Percentiles rank a stretch among this genome's conserved stretches.
phyloP scores from a whole-genome alignment of 2,113 vertebrate species.

The Sylvia atricapilla region DNA sequence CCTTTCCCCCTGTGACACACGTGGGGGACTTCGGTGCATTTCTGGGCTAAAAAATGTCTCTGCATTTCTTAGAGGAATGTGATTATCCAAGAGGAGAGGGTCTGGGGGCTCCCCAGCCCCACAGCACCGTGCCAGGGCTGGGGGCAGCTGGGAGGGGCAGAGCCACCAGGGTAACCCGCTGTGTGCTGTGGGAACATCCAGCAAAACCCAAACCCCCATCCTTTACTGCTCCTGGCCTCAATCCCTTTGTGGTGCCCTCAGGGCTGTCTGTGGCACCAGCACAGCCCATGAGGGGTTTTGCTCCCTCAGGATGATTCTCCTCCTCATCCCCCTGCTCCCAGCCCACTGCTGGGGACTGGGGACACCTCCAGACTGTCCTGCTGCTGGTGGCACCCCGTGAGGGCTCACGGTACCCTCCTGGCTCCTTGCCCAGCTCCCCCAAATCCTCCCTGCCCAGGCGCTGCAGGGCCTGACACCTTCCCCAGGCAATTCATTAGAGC shows the following conservation, averaged over 20 bases:
- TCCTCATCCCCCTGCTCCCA: neutral
- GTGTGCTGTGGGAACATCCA: neutral
- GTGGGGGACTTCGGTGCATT: neutral
- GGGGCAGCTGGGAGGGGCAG: neutral
- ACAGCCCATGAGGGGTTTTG: neutral
- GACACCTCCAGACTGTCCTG: neutral
- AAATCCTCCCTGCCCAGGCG: neutral
- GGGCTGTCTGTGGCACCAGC: neutral
- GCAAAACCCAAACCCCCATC: neutral
- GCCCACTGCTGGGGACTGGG: neutral
- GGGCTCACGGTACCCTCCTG: neutral
- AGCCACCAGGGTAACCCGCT: neutral
- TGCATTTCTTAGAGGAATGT: neutral
- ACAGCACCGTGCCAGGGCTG: neutral
- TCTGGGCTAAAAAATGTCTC: neutral
- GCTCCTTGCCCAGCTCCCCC: neutral
- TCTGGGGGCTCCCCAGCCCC: neutral
- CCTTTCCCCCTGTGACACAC: neutral
- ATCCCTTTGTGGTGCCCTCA: neutral
- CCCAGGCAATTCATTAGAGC: slow-evolving; percentile 3
- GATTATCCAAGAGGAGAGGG: neutral
- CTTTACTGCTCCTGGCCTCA: neutral
- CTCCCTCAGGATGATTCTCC: neutral
- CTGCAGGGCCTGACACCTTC: neutral
- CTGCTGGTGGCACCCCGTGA: fast-evolving